Conservation (phyloP, 1,140 invertebrate species). For the Temnothorax curvispinosus region DNA sequence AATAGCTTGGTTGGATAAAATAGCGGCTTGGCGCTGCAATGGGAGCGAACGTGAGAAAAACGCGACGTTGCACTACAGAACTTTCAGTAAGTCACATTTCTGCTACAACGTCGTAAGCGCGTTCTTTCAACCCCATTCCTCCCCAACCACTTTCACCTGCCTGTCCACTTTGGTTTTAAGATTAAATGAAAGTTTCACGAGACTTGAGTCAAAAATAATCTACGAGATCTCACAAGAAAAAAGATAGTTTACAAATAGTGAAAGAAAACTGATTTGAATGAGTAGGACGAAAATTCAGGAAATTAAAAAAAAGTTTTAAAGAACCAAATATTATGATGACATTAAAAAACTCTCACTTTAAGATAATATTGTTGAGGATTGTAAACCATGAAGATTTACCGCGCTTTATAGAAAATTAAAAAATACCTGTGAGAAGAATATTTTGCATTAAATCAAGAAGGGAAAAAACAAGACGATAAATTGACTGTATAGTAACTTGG, state of each 20-base stretch:
- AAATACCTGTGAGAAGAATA: neutral
- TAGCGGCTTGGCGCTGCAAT: neutral
- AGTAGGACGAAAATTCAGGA: neutral
- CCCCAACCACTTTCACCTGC: neutral
- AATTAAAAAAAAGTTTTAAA: neutral
- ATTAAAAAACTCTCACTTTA: neutral
- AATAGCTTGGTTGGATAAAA: slow-evolving; percentile 51
- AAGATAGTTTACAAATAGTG: neutral
- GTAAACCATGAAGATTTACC: neutral
- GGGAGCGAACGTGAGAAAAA: slow-evolving; percentile 54
- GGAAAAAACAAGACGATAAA: neutral
- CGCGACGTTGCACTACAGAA: slow-evolving; percentile 38
- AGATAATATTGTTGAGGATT: neutral
- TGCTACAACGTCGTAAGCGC: slow-evolving; percentile 29
- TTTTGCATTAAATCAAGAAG: neutral
- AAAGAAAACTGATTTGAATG: neutral
- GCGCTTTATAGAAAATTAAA: neutral
- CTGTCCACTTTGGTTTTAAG: slow-evolving; percentile 6
- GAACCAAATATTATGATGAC: neutral
- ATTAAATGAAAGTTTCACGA: slow-evolving; percentile 4
- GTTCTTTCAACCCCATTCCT: slow-evolving; percentile 1
- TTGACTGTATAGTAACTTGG: neutral
- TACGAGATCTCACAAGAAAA: neutral
- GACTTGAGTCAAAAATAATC: slow-evolving; percentile 1
- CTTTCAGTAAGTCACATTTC: slow-evolving; percentile 38